Base-by-base conservation (phyloP, 2,113 vertebrate genomes). In the Desmodus rotundus region DNA sequence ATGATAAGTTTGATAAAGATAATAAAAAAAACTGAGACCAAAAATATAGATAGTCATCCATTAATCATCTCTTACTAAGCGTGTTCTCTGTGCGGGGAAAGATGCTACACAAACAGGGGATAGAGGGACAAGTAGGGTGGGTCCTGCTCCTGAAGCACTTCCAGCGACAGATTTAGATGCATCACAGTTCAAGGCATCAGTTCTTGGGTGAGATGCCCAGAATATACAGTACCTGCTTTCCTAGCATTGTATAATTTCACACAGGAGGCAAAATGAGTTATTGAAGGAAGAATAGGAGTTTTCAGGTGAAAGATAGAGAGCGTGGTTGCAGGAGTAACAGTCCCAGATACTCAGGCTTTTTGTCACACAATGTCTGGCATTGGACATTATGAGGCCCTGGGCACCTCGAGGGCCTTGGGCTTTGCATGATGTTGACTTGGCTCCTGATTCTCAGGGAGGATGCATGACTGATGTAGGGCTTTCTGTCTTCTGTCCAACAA, bases 1-100 rank as follows among this genome's bases (percentile, higher is more conserved):
- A 58, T 90, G 38, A 52, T 78, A 7, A 61, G 26, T 61, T 67
- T 90, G 52, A 52, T 78, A 61, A 72, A 77, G 36, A 76, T 78
- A 50, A 87, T 81, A 67, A 41, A 82, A 92, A 78, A 28, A 63
- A 28, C 36, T 47, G 31, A 68, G 31, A 22, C 41, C 52, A 28
- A 95, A 91, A 80, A 54, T 41, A 22, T 22, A 52, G 31, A 4
- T 92, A 1, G 6, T 65, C 68, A 70, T 38, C 7, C 26, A 76
- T 47, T 85, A 11, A 67, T 90, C 58, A 88, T 5, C 28, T 52
- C 56, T 67, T 33, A 14, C 7, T 41, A 8, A 61, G 56, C 36
- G 8, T 41, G 74, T 90, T 85, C 63, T 90, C 26, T n/a, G 22
- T 80, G 14, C 7, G 2, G 33, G 12, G 31, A 85, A 93, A 20